Percentiles rank a stretch among this genome's conserved stretches.
These are phyloP conservation scores for Carassius gibelio DNA, from an alignment of 2,113 vertebrate species.

Conservation along the genomic window DNA sequence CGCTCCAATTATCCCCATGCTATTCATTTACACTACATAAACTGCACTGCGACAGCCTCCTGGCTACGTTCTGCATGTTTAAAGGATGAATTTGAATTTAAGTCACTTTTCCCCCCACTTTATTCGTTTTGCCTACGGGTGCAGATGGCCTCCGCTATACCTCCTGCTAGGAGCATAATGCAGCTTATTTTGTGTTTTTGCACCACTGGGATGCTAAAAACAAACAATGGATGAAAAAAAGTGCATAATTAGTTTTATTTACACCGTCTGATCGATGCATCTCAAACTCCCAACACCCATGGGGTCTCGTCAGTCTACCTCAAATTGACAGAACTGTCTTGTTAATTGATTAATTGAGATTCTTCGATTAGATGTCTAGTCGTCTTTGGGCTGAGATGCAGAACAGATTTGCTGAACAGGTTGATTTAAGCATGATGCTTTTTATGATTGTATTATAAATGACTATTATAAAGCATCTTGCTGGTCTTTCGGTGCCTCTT, in stretches of 20 bases:
- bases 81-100: constrained; percentile 10
- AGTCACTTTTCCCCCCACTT: neutral
- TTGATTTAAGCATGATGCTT: constrained; percentile 9
- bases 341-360: constrained; percentile 28
- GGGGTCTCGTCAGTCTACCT: neutral
- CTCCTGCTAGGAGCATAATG: constrained; percentile 30
- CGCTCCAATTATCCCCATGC: constrained; percentile 29
- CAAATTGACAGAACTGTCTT: constrained; percentile 18
- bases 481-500: neutral
- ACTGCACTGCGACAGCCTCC: neutral
- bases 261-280: constrained; percentile 15
- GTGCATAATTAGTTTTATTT: constrained; percentile 35
- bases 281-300: neutral
- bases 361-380: constrained; percentile 18
- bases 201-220: neutral
- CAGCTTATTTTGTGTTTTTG: constrained; percentile 23
- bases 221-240: constrained; percentile 7
- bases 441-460: neutral
- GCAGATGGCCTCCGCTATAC: constrained; percentile 15
- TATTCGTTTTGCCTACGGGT: constrained; percentile 6
- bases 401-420: constrained; percentile 1
- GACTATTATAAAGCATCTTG: neutral
- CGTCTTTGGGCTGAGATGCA: neutral
- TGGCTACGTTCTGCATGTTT: neutral
- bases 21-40: constrained; percentile 27